Conservation (phyloP, 2,113 vertebrate species). For the Centrocercus urophasianus region DNA sequence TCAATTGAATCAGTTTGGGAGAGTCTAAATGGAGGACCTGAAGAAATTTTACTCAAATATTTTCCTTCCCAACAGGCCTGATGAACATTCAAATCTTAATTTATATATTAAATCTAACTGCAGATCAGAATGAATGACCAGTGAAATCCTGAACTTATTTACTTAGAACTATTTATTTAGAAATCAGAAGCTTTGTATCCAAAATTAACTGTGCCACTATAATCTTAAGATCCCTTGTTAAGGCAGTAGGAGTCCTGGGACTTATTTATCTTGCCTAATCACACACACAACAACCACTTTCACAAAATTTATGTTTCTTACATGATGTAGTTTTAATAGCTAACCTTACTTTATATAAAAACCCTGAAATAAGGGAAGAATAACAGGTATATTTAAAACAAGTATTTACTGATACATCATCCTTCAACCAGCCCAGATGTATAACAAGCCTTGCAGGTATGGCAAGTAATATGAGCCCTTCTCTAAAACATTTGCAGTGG, state of each 20-base stretch:
- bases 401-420: neutral
- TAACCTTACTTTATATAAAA: neutral
- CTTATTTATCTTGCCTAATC: conserved; percentile 19
- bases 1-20: neutral
- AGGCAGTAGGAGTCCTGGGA: neutral
- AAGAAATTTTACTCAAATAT: neutral
- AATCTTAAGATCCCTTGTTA: conserved; percentile 22
- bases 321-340: accelerated
- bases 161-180: conserved; percentile 19
- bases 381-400: neutral
- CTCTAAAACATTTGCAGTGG: neutral
- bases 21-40: neutral
- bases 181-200: neutral
- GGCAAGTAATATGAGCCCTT: neutral
- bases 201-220: neutral
- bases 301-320: neutral
- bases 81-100: neutral
- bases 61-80: neutral
- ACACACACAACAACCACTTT: neutral
- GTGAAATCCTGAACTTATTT: conserved; percentile 35
- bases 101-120: neutral
- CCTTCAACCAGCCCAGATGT: neutral
- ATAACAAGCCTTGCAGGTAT: neutral
- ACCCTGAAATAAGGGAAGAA: neutral
- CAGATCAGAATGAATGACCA: conserved; percentile 1